Conservation (phyloP, 2,797 vertebrate species). For the Danio albolineatus region DNA sequence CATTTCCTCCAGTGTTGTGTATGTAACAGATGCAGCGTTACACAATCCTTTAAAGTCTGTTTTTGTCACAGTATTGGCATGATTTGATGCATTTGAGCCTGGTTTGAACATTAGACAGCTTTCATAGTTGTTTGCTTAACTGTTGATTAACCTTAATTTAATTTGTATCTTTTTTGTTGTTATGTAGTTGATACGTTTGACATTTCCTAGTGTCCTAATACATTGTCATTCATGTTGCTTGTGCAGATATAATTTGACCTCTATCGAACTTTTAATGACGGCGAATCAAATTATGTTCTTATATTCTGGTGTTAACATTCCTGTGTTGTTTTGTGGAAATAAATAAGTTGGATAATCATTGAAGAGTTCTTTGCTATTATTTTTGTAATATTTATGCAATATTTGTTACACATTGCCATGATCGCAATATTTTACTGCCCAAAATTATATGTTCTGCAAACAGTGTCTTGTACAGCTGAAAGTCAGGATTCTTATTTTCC, state of each 20-base stretch:
- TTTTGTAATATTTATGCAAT: no score
- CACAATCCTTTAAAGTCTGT: background rate
- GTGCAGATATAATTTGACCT: background rate
- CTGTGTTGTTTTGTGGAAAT: constrained; percentile 10
- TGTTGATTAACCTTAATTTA: background rate
- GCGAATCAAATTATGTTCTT: no score
- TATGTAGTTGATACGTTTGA: background rate
- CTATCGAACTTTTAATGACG: background rate
- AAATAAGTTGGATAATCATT: background rate
- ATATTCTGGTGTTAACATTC: background rate
- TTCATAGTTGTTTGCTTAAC: background rate
- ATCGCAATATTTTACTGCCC: no score
- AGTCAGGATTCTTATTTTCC: no score
- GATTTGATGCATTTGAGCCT: constrained; percentile 1
- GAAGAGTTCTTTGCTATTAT: background rate
- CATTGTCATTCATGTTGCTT: background rate
- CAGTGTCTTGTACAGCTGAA: no score
- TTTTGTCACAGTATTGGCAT: constrained; percentile 8
- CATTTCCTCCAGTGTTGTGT: background rate
- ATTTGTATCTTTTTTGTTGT: background rate
- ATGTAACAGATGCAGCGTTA: background rate
- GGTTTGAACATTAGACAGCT: background rate
- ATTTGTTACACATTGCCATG: no score
- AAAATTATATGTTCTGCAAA: no score
- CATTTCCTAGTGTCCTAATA: background rate